Percentiles rank a stretch among this genome's conserved stretches.
phyloP scores from a whole-genome alignment of 2,113 vertebrate species.

The Ophiodon elongatus region DNA sequence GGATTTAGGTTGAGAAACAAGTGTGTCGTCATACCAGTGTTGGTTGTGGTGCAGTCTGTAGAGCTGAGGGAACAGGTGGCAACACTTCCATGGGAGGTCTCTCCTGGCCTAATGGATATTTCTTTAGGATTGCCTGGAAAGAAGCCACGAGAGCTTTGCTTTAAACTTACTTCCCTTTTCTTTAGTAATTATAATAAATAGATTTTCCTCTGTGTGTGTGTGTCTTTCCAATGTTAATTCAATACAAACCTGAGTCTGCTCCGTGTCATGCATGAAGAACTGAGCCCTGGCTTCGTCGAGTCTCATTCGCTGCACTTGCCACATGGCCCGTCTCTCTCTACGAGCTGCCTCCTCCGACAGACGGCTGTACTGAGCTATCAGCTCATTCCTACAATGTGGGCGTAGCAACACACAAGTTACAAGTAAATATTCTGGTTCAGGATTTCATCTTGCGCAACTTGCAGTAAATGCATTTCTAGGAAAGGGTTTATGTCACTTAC shows the following conservation, averaged over 20 bases:
- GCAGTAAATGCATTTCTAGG: not conserved
- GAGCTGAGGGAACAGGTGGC: slow-evolving; percentile 46
- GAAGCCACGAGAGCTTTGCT: slow-evolving; percentile 18
- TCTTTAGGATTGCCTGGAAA: slow-evolving; percentile 84
- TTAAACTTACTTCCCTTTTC: not conserved
- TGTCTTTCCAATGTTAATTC: slow-evolving; percentile 7
- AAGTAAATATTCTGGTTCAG: not conserved
- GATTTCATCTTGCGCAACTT: not conserved
- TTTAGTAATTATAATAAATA: slow-evolving; percentile 5
- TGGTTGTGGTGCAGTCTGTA: slow-evolving; percentile 38
- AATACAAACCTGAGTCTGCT: slow-evolving; percentile 82
- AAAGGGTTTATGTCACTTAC: not conserved
- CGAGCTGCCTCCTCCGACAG: slow-evolving; percentile 92
- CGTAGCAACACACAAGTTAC: not conserved
- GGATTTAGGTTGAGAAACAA: slow-evolving; percentile 4
- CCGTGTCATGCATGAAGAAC: slow-evolving; percentile 87
- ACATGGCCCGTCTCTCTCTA: slow-evolving; percentile 90
- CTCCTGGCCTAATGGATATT: slow-evolving; percentile 77
- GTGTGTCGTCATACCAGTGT: slow-evolving; percentile 56
- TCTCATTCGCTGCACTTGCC: slow-evolving; percentile 91
- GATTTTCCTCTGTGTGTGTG: not conserved
- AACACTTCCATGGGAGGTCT: slow-evolving; percentile 68
- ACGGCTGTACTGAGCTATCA: slow-evolving; percentile 93
- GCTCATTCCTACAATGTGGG: slow-evolving; percentile 87
- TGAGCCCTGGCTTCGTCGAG: slow-evolving; percentile 85